Evolutionary conservation across 2,888 invertebrate genomes (phyloP), one percentile per base, ranked within the genome.

Genomic region (Spodoptera picta): DNA sequence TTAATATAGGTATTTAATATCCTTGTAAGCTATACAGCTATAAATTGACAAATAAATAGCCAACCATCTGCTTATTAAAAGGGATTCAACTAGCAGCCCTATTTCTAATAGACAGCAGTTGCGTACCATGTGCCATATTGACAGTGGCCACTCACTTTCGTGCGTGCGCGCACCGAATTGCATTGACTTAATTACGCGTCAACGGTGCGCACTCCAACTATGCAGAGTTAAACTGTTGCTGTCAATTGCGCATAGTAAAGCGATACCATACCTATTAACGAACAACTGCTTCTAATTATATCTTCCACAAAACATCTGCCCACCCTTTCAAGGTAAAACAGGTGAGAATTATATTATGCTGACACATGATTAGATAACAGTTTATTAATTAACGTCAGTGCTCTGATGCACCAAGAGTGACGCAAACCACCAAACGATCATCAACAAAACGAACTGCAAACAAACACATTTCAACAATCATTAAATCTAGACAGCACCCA

Each of bases 141-240:
- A 87, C 87, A 83, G 83, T 78, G 83, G 81, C 90, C 89, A 90
- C 88, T 92, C 90, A 90, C 92, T 92, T 90, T 91, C 90, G 86
- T 88, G 84, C 86, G 89, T 79, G 81, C 81, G 86, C 90, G 87
- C 84, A 83, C 82, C 76, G 87, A 84, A 87, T 88, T 76, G 82
- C 87, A 88, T 87, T 85, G 86, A 87, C 85, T 89, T 89, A 86
- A 89, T 90, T 89, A 88, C 79, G 79, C 75, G 59, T 65, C 69
- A 73, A 69, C 69, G 58, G 77, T 69, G 79, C 78, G 75, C 77
- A 74, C 66, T 75, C 75, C 58, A 68, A 50, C 59, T 75, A 71
- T 71, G 69, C 63, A 69, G 67, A 56, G 75, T 63, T 69, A 62
- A 79, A 78, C 67, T 64, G 58, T 58, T 68, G 69, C 63, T 67